These are phyloP conservation scores for Halocynthia roretzi DNA, from an alignment of 23 tunicate species.

Conservation along the genomic window DNA sequence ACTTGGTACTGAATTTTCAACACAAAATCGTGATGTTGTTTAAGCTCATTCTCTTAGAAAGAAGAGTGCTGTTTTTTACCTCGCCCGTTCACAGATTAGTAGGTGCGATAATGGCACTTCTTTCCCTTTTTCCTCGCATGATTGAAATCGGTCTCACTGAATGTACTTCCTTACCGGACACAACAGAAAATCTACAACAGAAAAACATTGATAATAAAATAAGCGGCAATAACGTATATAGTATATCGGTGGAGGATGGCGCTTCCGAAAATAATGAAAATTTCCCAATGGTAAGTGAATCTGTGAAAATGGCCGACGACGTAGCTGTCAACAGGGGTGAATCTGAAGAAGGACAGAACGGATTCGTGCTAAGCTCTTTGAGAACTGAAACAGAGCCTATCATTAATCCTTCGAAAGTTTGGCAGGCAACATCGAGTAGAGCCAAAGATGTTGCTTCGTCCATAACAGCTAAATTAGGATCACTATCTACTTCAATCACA, in stretches of 20 bases:
- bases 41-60: constrained; percentile 66
- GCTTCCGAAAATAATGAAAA: background rate
- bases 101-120: constrained; percentile 52
- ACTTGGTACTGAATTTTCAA: constrained; percentile 36
- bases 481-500: constrained; percentile 22
- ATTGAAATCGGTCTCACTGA: constrained; percentile 60
- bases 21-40: constrained; percentile 67
- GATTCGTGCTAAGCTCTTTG: too few species aligned
- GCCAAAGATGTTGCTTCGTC: constrained; percentile 37
- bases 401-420: constrained; percentile 10
- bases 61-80: constrained; percentile 48
- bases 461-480: constrained; percentile 30
- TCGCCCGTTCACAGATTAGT: constrained; percentile 62
- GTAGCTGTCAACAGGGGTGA: too few species aligned
- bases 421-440: constrained; percentile 34
- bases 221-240: background rate
- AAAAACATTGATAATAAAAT: background rate
- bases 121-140: constrained; percentile 78
- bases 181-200: background rate
- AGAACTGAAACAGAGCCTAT: too few species aligned
- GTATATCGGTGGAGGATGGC: background rate
- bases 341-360: background rate
- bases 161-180: constrained; percentile 20
- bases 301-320: background rate
- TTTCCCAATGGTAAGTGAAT: background rate